Base-by-base conservation (phyloP, 2,888 invertebrate species). In the Thalpophila matura region DNA sequence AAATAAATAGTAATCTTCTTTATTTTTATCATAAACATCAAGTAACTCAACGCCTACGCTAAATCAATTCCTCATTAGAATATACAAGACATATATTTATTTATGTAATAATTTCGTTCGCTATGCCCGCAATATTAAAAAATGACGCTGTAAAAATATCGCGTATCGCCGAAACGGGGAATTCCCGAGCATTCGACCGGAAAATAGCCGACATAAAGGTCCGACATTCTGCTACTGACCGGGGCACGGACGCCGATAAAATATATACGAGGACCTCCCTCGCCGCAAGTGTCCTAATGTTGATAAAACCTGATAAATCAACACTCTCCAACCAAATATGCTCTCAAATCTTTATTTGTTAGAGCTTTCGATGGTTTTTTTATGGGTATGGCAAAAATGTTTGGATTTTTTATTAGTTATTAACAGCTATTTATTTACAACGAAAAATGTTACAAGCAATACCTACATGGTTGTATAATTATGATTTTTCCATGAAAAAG, bases 121-220 rank as follows among this genome's bases (percentile, higher is more conserved):
- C 55, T 60, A 50, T 56, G 50, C 35, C 66, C 65, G 60, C 82
- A 80, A 85, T 87, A 84, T 87, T 86, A 82, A 88, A 91, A 89
- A 88, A 86, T 82, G 80, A 79, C 80, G 81, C 76, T 82, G 84
- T 88, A 89, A 91, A 91, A 92, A 90, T 91, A 90, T 91, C 85
- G 84, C 83, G 65, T 89, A 88, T 88, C 88, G 83, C 81, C 87
- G 86, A 88, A 90, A 89, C 86, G 82, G 86, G 86, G 88, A 89
- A 94, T 93, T 89, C 92, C 87, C 85, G 92, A 84, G 88, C 91
- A 86, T 82, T 87, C 87, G 85, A 86, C 87, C 91, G 92, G 94
- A 94, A 94, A 95, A 95, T 95, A 90, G 92, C 89, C 89, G 90
- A 90, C 91, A 92, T 93, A 91, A 93, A 92, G 93, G 92, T 90